phyloP scores from a whole-genome alignment of 2,888 invertebrate genomes.

The Euclidia mi region DNA sequence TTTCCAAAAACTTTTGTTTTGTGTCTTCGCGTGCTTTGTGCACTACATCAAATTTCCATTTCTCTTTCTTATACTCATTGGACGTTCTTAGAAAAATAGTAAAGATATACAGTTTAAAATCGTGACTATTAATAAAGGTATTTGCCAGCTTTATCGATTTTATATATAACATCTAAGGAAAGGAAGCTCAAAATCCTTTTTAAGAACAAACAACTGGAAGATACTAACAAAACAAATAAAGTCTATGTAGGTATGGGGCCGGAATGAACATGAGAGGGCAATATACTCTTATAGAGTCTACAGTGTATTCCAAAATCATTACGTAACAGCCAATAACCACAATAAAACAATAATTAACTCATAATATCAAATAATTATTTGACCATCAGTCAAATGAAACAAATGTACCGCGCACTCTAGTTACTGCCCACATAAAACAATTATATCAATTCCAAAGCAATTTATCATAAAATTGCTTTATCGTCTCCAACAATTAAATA shows the following conservation, averaged over 20 bases:
- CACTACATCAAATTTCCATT: too few relatives aligned
- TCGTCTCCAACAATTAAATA: conserved; percentile 76
- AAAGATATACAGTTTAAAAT: too few relatives aligned
- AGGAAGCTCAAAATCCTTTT: neutral
- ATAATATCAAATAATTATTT: conserved; percentile 35
- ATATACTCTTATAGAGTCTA: neutral
- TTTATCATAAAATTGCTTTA: conserved; percentile 78
- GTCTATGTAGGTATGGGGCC: too few relatives aligned
- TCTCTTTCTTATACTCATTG: too few relatives aligned
- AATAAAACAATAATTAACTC: conserved; percentile 31
- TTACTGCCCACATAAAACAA: conserved; percentile 68
- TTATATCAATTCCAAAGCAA: conserved; percentile 69
- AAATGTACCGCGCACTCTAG: conserved; percentile 53
- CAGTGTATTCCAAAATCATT: conserved; percentile 4
- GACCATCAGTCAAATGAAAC: conserved; percentile 45
- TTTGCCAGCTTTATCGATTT: too few relatives aligned
- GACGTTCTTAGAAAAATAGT: too few relatives aligned
- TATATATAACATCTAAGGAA: too few relatives aligned
- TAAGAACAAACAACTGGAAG: too few relatives aligned
- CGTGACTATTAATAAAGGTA: too few relatives aligned
- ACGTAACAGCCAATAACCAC: conserved; percentile 5
- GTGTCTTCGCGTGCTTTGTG: too few relatives aligned
- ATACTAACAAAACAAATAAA: too few relatives aligned
- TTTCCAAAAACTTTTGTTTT: too few relatives aligned
- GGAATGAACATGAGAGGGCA: neutral